Conservation (phyloP, 2,113 vertebrate genomes). For the Seriola aureovittata region DNA sequence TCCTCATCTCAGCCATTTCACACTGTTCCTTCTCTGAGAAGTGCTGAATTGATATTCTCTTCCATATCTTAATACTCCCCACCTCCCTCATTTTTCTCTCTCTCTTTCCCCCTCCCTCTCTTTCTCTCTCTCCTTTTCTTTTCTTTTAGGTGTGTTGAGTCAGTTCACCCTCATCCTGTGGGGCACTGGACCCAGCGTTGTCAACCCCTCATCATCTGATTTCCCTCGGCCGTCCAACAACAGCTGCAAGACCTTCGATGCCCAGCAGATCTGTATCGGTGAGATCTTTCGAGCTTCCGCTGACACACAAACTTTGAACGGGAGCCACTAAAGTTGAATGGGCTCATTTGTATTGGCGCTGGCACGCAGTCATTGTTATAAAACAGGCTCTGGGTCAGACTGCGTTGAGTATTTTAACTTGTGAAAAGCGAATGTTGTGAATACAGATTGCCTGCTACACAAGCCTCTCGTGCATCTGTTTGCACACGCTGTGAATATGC, state of each 20-base stretch:
- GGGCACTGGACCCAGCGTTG: slow-evolving; percentile 85
- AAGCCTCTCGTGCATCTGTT: slow-evolving; percentile 47
- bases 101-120: slow-evolving; percentile 5
- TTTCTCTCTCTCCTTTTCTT: slow-evolving; percentile 1
- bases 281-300: slow-evolving; percentile 72
- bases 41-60: slow-evolving; percentile 50
- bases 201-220: slow-evolving; percentile 84
- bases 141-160: slow-evolving; percentile 88
- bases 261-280: slow-evolving; percentile 97
- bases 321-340: slow-evolving; percentile 13
- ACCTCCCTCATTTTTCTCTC: not conserved
- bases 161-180: slow-evolving; percentile 94
- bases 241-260: slow-evolving; percentile 94
- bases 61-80: not conserved
- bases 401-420: slow-evolving; percentile 23
- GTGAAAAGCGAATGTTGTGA: slow-evolving; percentile 42
- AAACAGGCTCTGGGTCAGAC: slow-evolving; percentile 44
- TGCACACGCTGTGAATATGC: slow-evolving; percentile 46
- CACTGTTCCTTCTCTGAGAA: slow-evolving; percentile 36
- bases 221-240: slow-evolving; percentile 91
- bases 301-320: not conserved
- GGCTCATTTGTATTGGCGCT: slow-evolving; percentile 19
- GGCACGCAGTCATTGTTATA: not conserved
- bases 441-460: slow-evolving; percentile 48
- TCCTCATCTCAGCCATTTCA: slow-evolving; percentile 42